Base-by-base conservation (phyloP, 23 tunicate species). In the Pegea sp. region DNA sequence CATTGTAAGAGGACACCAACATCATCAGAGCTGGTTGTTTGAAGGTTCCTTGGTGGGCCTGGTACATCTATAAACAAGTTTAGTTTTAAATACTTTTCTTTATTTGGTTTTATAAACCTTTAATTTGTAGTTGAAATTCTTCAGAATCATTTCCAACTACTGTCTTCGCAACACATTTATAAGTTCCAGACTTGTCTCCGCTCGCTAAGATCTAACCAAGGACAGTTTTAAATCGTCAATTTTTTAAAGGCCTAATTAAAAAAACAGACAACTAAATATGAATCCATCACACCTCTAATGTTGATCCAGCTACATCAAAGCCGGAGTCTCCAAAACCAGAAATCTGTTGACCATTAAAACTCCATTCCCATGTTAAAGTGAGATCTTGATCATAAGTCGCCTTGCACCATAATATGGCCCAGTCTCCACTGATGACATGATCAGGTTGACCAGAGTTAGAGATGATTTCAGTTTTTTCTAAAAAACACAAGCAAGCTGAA, bases 101-200 rank as follows among this genome's bases (percentile, higher is more conserved):
- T 38, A 8, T 38, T 38, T 38, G 11, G 16, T 8, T 11, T 38
- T 38, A 8, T 38, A 8, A 38, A 38, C 11, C 46, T 38, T 38
- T 38, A 8, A 38, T 38, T 8, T 38, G 46, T 16, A 38, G 16
- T 2, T 4, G 19, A 4, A 51, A 42, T 6, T 31, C 3, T 22
- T 42, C 70, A 26, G 67, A 72, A 22, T 25, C 59, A n/a, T 16
- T 19, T 50, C 32, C 52, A 20, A 58, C 70, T n/a, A 34, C 53
- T 28, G 64, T 64, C 3, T 18, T 4, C 5, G 70, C 80, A 32
- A 65, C 61, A 38, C 80, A 72, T 42, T 57, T 8, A 56, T 72
- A 72, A 23, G 24, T 33, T 18, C 80, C 80, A 1, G 56, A 48
- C 29, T 64, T 66, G 1, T 53, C 65, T 20, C 80, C 54, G 1